These are phyloP conservation scores for Anarsia innoxiella DNA, from an alignment of 2,888 invertebrate genomes.

Conservation along the genomic window DNA sequence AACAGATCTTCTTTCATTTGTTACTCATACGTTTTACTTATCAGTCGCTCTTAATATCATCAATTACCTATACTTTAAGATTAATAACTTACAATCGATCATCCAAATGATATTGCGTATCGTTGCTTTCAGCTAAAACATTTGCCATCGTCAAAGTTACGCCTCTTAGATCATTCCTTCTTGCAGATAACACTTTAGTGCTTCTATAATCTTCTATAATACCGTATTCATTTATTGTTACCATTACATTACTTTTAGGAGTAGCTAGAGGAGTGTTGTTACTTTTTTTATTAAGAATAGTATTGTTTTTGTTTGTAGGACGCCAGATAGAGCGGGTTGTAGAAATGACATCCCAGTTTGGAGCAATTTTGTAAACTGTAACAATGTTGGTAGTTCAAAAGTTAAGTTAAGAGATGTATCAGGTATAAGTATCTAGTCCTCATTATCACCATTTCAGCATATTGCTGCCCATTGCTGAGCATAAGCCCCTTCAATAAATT, in stretches of 20 bases:
- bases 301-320: conserved; percentile 8
- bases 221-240: conserved; percentile 29
- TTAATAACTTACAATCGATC: conserved; percentile 62
- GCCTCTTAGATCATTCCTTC: conserved; percentile 40
- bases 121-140: conserved; percentile 57
- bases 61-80: no score
- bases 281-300: neutral
- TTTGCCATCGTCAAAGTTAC: conserved; percentile 48
- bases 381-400: no score
- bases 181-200: conserved; percentile 35
- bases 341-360: conserved; percentile 38
- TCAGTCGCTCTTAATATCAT: no score
- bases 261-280: no score
- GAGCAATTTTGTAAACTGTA: conserved; percentile 54
- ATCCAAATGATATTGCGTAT: conserved; percentile 49
- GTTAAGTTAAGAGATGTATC: no score
- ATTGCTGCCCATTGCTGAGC: no score
- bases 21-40: no score
- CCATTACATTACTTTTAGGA: no score
- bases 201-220: conserved; percentile 40
- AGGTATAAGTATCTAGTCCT: no score
- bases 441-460: no score
- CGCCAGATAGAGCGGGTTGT: conserved; percentile 41
- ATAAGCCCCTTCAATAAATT: no score
- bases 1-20: no score